Base-by-base conservation (phyloP, 2,888 invertebrate genomes). In the Drosophila picticornis region DNA sequence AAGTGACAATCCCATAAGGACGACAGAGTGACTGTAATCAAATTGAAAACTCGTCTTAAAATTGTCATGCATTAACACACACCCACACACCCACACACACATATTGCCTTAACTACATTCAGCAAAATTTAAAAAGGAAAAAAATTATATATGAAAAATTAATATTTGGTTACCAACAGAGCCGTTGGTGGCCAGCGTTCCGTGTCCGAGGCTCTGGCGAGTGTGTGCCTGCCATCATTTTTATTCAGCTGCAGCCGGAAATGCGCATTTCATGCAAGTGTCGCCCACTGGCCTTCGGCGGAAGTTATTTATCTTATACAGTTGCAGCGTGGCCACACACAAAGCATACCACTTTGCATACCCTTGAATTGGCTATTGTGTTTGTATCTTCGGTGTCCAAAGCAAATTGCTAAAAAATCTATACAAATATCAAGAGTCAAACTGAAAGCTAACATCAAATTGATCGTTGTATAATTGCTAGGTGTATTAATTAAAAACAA, bases 281-380 rank as follows among this genome's bases (percentile, higher is more conserved):
- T 75, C 83, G 73, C 52, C 75, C 71, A 57, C 58, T 72, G 81
- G 72, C 81, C 58, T 60, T 31, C 68, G 75, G 7, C 77, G 83
- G 83, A 83, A 84, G 83, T 72, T 80, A 82, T 84, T 83, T 77
- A 82, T 83, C 83, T 84, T 80, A 56, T 67, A 71, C 72, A 48
- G 43, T 53, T 59, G 77, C 38, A 55, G 25, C 22, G 10, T 16
- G 36, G 38, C 11, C 40, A 7, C 57, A 1, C 27, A 13, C 31
- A 4, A 52, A 13, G 27, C n/a, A 27, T 11, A 22, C 13, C 22
- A 4, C 43, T 16, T 16, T 34, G n/a, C 10, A n/a, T 16, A 31
- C 13, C 25, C 40, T 55, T n/a, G 22, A 61, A 36, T 4, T 27
- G 57, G 58, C 27, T 27, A 38, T 43, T 40, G 22, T 46, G 22